Evolutionary conservation across 2,113 vertebrate genomes (phyloP), one percentile per base, ranked within the genome.

Genomic region (Clarias batrachus): DNA sequence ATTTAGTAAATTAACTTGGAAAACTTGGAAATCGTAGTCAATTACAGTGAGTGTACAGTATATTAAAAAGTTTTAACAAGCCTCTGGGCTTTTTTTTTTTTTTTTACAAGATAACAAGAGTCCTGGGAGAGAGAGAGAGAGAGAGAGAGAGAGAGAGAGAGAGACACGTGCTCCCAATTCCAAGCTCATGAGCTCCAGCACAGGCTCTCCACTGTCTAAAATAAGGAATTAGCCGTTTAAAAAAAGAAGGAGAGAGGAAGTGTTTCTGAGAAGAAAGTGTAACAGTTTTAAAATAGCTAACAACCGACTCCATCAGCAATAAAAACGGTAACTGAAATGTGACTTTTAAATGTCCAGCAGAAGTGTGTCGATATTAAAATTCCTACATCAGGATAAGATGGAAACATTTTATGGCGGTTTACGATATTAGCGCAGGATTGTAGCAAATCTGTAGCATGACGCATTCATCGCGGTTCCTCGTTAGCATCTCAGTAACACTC

Each of bases 41-140:
- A 94, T 94, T 94, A 94, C 92, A 90, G 92, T 89, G 92, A 94
- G 93, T 93, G 94, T 93, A 93, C 93, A 93, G 91, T 93, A 91
- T 91, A 92, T 94, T 94, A 60, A 81, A 93, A 93, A 93, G 90
- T 91, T 93, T 92, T 92, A 94, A 94, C 90, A 83, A 93, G 93
- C 91, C 92, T 87, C 91, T 6, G 89, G 92, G 90, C 92, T 23
- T 82, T 88, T 91, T 87, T 84, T 87, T 84, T 59, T 87, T 85
- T 48, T 41, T 41, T 48, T 37, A 84, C 83, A 68, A 85, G 77
- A 33, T 27, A 89, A 90, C 87, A 88, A 91, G 89, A 92, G 88
- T 56, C 80, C 66, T 56, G 71, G 33, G 66, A 85, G 74, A 87
- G 30, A 52, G 23, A 7, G 41, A 76, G 33, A 85, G 33, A 52